phyloP scores from a whole-genome alignment of 2,888 invertebrate genomes.

The Cephus sareptanus region DNA sequence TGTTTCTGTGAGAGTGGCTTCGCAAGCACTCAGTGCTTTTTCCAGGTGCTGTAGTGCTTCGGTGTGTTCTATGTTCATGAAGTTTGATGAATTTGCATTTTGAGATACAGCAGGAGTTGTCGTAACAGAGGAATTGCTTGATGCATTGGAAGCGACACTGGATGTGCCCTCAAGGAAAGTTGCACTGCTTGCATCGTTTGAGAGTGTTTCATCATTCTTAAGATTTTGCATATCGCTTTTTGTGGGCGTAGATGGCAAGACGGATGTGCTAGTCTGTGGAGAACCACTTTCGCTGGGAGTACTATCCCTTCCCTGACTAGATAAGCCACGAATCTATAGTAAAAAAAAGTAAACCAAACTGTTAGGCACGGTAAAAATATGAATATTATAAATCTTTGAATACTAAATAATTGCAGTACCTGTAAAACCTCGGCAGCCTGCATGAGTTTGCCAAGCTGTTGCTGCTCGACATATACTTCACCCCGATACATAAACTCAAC shows the following conservation, averaged over 20 bases:
- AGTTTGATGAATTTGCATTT: constrained; percentile 52
- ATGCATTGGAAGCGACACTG: constrained; percentile 36
- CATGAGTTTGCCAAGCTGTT: constrained; percentile 61
- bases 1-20: constrained; percentile 62
- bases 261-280: constrained; percentile 9
- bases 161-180: constrained; percentile 32
- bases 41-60: constrained; percentile 63
- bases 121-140: constrained; percentile 32
- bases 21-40: constrained; percentile 61
- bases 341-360: constrained; percentile 7
- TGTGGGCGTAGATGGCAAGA: constrained; percentile 43
- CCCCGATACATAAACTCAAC: constrained; percentile 64
- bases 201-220: constrained; percentile 44
- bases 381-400: neutral
- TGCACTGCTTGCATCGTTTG: constrained; percentile 40
- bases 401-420: constrained; percentile 36
- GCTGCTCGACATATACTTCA: constrained; percentile 63
- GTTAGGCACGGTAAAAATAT: neutral
- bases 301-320: constrained; percentile 55
- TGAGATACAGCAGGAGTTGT: constrained; percentile 31
- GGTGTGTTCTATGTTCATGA: constrained; percentile 60
- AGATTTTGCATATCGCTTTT: constrained; percentile 36
- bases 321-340: constrained; percentile 59
- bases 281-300: constrained; percentile 34
- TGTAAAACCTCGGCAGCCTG: constrained; percentile 62